Conservation (phyloP, 2,888 invertebrate genomes). For the Morpho deidamia region DNA sequence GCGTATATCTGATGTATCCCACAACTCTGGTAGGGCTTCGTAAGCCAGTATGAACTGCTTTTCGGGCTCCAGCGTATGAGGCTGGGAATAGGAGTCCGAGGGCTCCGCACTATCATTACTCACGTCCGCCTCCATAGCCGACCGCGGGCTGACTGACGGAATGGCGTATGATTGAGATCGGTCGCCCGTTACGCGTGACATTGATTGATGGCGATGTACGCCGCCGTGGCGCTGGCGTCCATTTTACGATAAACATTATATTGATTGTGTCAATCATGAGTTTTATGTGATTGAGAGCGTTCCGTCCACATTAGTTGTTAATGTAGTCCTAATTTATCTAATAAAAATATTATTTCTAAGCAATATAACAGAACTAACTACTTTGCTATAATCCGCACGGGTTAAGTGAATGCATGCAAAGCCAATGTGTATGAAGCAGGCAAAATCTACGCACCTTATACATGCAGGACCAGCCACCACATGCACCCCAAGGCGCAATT, state of each 20-base stretch:
- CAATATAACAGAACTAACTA: too few species aligned
- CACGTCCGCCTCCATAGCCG: constrained; percentile 16
- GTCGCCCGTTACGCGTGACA: constrained; percentile 3
- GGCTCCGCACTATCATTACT: constrained; percentile 2
- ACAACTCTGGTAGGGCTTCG: constrained; percentile 2
- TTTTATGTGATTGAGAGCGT: background rate
- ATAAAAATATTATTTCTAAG: too few species aligned
- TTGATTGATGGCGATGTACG: constrained; percentile 4
- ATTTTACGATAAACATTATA: background rate
- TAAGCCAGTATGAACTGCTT: constrained; percentile 11
- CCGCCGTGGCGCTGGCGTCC: background rate
- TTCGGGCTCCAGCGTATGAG: constrained; percentile 1
- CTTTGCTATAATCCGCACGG: too few species aligned
- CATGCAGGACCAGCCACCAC: too few species aligned
- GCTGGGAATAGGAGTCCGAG: background rate
- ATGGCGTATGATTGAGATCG: constrained; percentile 14
- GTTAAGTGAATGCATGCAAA: too few species aligned
- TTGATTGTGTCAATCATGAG: background rate
- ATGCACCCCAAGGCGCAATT: too few species aligned
- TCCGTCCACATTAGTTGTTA: too few species aligned
- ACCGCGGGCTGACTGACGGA: constrained; percentile 17
- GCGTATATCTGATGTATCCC: constrained; percentile 7
- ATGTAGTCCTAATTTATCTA: too few species aligned
- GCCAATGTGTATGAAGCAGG: too few species aligned
- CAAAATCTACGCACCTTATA: too few species aligned